Conservation (phyloP, 1,140 invertebrate species). For the Halictus rubicundus region DNA sequence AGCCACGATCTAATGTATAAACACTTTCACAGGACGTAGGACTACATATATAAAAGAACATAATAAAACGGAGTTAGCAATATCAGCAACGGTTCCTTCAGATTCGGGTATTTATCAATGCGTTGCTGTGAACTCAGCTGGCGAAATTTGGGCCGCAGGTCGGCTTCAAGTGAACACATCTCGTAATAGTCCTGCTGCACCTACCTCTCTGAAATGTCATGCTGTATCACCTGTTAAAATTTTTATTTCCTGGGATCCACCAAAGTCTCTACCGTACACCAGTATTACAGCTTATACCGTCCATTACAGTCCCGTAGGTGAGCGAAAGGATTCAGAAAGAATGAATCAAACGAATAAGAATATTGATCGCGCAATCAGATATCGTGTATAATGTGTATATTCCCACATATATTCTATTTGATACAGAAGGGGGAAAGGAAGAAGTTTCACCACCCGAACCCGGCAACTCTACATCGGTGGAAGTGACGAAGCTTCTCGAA, state of each 20-base stretch:
- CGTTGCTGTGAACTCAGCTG: conserved; percentile 85
- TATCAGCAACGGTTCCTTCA: conserved; percentile 84
- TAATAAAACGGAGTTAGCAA: conserved; percentile 81
- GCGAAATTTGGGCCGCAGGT: conserved; percentile 83
- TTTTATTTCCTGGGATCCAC: conserved; percentile 82
- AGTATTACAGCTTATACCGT: conserved; percentile 84
- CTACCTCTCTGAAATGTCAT: conserved; percentile 81
- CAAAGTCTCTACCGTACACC: conserved; percentile 75
- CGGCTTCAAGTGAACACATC: conserved; percentile 82
- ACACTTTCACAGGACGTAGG: conserved; percentile 78
- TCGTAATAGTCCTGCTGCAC: conserved; percentile 81
- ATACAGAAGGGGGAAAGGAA: conserved; percentile 81
- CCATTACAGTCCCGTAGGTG: conserved; percentile 83
- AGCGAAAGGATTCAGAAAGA: conserved; percentile 41
- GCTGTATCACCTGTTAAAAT: conserved; percentile 82
- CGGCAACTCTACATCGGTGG: conserved; percentile 80
- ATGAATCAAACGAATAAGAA: background rate
- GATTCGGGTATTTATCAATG: conserved; percentile 90
- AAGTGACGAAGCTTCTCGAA: conserved; percentile 81
- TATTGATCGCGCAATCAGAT: background rate
- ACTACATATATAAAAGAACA: conserved; percentile 78
- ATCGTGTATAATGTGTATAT: background rate
- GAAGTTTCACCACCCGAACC: conserved; percentile 79
- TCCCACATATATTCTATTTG: conserved; percentile 17
- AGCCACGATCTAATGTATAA: background rate